Base-by-base conservation (phyloP, 2,888 invertebrate genomes). In the Oxycera nigricornis region DNA sequence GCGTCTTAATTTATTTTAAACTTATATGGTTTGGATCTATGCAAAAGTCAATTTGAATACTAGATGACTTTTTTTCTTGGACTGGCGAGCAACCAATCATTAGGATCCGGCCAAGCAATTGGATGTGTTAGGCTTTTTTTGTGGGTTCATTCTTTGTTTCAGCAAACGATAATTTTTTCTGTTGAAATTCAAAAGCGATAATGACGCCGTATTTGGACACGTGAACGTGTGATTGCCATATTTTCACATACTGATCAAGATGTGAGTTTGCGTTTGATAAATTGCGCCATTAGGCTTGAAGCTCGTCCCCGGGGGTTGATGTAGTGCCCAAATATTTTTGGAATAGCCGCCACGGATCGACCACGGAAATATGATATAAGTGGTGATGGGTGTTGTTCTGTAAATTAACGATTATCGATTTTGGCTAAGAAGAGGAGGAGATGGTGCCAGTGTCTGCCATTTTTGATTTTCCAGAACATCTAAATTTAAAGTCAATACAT, bases 1-100 rank as follows among this genome's bases (percentile, higher is more conserved):
- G 65, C 39, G 30, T 65, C 65, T 65, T 65, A 65, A 65, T 65
- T 65, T 65, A 65, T 65, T 65, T 65, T 22, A 39, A 65, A 65
- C 65, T 11, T 65, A 65, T 65, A 30, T 41, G 41, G 41, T 9
- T 41, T 24, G 65, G 41, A 24, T 65, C 41, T 65, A 24, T 65
- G 17, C 31, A 26, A 14, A 31, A 46, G 17, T 46, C n/a, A n/a
- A n/a, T n/a, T n/a, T n/a, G n/a, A n/a, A n/a, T n/a, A n/a, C n/a
- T n/a, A n/a, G n/a, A n/a, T n/a, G n/a, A n/a, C n/a, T n/a, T n/a
- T n/a, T n/a, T n/a, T n/a, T 46, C n/a, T 14, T 46, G 46, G 3
- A 7, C 35, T 7, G 11, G 35, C 35, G 11, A 46, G 46, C 14
- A 46, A 11, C 46, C 11, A n/a, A 46, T n/a, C n/a, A n/a, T n/a